phyloP scores from a whole-genome alignment of 1,140 invertebrate genomes.

The Lordiphosa clarofinis region DNA sequence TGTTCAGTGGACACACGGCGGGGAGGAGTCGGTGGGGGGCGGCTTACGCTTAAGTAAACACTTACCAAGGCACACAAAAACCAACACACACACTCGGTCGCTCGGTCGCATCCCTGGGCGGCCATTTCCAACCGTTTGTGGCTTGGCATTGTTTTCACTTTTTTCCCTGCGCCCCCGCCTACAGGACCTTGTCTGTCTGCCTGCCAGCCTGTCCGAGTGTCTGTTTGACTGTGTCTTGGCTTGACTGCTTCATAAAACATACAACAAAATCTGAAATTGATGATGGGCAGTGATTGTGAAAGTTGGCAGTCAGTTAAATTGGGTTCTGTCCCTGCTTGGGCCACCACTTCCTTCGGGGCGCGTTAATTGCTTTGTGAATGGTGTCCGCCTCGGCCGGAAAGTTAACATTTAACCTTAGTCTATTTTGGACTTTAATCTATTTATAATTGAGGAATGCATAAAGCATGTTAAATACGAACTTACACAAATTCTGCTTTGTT shows the following conservation, averaged over 20 bases:
- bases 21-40: slow-evolving; percentile 20
- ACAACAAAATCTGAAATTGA: slow-evolving; percentile 78
- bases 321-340: slow-evolving; percentile 55
- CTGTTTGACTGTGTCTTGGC: slow-evolving; percentile 44
- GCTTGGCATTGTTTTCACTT: slow-evolving; percentile 70
- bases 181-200: slow-evolving; percentile 27
- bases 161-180: slow-evolving; percentile 23
- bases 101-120: slow-evolving; percentile 50
- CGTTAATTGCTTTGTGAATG: slow-evolving; percentile 78
- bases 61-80: slow-evolving; percentile 53
- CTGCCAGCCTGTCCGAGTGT: slow-evolving; percentile 39
- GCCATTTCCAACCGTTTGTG: slow-evolving; percentile 61
- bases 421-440: slow-evolving; percentile 77
- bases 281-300: slow-evolving; percentile 77
- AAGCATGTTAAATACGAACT: slow-evolving; percentile 77
- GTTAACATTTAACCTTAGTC: slow-evolving; percentile 78
- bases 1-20: slow-evolving; percentile 6
- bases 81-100: slow-evolving; percentile 30
- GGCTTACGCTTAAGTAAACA: slow-evolving; percentile 73
- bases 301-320: slow-evolving; percentile 77
- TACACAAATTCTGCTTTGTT: slow-evolving; percentile 77
- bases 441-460: slow-evolving; percentile 77
- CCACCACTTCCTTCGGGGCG: slow-evolving; percentile 33
- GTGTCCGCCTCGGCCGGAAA: slow-evolving; percentile 73
- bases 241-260: slow-evolving; percentile 70